Conservation (phyloP, 2,888 invertebrate genomes). For the Drosophila helvetica region DNA sequence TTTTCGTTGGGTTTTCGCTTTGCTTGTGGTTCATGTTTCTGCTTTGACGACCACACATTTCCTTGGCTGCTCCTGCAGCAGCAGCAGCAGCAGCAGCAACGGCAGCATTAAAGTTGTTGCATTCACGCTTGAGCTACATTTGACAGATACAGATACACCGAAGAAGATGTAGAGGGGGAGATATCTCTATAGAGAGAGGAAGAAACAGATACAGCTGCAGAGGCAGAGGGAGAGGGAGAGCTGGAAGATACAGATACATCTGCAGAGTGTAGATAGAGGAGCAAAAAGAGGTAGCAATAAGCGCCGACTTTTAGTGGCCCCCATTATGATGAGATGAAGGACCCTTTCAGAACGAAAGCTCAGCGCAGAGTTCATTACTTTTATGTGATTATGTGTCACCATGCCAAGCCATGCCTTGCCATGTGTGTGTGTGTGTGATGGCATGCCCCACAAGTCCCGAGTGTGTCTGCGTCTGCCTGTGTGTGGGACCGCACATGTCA, state of each 20-base stretch:
- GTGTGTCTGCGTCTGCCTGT: slow-evolving; percentile 11
- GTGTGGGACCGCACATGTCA: slow-evolving; percentile 33
- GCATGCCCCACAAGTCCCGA: slow-evolving; percentile 3
- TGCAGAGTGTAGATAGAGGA: background rate
- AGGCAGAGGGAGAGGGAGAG: too few relatives aligned
- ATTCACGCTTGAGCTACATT: slow-evolving; percentile 58
- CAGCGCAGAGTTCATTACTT: slow-evolving; percentile 70
- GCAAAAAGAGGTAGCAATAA: background rate
- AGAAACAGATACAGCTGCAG: too few relatives aligned
- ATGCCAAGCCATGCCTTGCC: slow-evolving; percentile 20
- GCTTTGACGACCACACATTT: slow-evolving; percentile 34
- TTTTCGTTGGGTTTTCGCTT: slow-evolving; percentile 28
- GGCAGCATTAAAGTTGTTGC: slow-evolving; percentile 54
- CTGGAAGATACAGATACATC: background rate
- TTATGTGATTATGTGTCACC: slow-evolving; percentile 73
- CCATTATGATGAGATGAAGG: slow-evolving; percentile 54
- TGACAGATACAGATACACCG: slow-evolving; percentile 22
- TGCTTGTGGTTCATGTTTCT: slow-evolving; percentile 38
- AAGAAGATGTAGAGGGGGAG: background rate
- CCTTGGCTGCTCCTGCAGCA: slow-evolving; percentile 32
- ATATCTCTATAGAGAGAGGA: background rate
- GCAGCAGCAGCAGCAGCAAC: background rate
- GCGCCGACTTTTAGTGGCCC: slow-evolving; percentile 52
- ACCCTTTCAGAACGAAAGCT: slow-evolving; percentile 34
- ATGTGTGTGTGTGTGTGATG: slow-evolving; percentile 14